A percentile compares a stretch with the other conserved stretches of the same genome.
Conservation (phyloP, 2,797 vertebrate species). For the Pampus argenteus region DNA sequence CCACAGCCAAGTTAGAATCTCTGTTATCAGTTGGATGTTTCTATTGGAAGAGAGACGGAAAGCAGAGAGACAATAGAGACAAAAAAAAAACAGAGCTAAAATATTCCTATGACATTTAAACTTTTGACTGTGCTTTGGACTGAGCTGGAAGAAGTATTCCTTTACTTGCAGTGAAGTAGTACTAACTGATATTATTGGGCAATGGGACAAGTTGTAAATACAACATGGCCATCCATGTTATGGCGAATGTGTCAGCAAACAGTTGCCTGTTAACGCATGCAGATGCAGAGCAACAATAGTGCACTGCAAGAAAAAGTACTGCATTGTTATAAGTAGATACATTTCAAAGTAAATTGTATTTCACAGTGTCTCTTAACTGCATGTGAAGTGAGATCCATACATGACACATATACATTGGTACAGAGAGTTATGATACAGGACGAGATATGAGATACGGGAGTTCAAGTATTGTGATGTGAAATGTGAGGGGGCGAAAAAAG, state of each 20-base stretch:
- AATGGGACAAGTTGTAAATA: too few relatives aligned
- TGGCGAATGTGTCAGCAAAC: too few relatives aligned
- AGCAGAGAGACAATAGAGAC: not conserved
- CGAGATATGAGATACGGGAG: slow-evolving; percentile 18
- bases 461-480: slow-evolving; percentile 34
- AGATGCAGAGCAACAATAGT: not conserved
- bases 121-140: not conserved
- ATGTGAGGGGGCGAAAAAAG: slow-evolving; percentile 4
- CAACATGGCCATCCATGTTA: too few relatives aligned
- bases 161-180: too few relatives aligned
- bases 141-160: not conserved
- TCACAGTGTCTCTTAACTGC: too few relatives aligned
- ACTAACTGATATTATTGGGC: too few relatives aligned
- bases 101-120: not conserved
- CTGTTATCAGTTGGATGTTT: not conserved
- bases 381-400: slow-evolving; percentile 77
- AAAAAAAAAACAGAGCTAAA: not conserved
- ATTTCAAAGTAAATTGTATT: too few relatives aligned
- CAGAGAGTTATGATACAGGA: not conserved
- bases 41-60: not conserved
- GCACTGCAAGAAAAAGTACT: too few relatives aligned
- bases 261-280: too few relatives aligned
- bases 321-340: too few relatives aligned
- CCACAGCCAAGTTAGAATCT: slow-evolving; percentile 1
- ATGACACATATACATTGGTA: slow-evolving; percentile 2